These are phyloP conservation scores for Oreochromis niloticus DNA, from an alignment of 2,113 vertebrate genomes.

Conservation along the genomic window DNA sequence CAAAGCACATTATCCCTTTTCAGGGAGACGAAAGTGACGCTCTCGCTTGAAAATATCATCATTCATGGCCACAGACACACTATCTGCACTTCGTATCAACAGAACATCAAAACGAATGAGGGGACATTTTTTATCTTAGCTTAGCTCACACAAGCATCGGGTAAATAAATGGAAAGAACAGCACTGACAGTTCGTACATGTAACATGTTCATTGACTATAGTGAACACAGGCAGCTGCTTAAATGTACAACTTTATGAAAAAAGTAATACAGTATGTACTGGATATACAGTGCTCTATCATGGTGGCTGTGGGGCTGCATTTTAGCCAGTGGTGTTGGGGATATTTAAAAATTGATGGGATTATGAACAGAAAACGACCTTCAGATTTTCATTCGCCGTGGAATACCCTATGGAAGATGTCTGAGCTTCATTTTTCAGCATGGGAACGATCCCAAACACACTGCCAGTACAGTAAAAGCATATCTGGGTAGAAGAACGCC, in stretches of 20 bases:
- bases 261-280: not conserved
- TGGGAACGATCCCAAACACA: not conserved
- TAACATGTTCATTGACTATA: not conserved
- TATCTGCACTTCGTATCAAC: not conserved
- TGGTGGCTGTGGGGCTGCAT: not conserved
- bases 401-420: not conserved
- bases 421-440: not conserved
- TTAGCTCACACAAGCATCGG: not conserved
- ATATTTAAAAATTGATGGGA: not conserved
- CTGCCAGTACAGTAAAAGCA: not conserved
- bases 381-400: not conserved
- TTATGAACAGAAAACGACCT: not conserved
- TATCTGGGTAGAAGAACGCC: not conserved
- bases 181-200: not conserved
- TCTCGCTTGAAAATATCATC: not conserved
- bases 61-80: not conserved
- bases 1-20: not conserved
- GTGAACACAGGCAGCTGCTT: not conserved
- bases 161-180: not conserved
- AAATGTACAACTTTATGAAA: not conserved
- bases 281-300: not conserved
- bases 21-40: not conserved
- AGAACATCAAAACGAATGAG: not conserved
- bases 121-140: slow-evolving; percentile 17
- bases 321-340: not conserved